Evolutionary conservation across 2,113 vertebrate genomes (phyloP).

Genomic region (Atlantisia rogersi): DNA sequence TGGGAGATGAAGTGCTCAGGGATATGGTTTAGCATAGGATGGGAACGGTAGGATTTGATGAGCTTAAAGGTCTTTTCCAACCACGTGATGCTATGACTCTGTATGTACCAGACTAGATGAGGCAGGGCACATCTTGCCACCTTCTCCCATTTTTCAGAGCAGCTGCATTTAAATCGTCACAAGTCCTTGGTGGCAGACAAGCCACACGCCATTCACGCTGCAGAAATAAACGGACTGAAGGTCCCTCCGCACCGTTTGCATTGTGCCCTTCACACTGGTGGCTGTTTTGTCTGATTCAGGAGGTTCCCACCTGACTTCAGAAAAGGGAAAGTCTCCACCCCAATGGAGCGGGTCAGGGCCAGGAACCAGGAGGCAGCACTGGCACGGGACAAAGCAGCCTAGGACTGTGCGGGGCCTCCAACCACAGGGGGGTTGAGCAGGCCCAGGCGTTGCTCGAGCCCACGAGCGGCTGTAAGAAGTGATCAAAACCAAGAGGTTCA

Average conservation of each 20-base stretch:
- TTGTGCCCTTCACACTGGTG: not conserved
- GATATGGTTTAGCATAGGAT: too few species aligned
- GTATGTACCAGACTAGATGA: too few species aligned
- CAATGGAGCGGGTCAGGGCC: not conserved
- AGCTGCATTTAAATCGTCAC: not conserved
- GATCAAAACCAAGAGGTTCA: not conserved
- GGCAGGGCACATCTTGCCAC: not conserved
- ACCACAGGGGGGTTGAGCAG: not conserved
- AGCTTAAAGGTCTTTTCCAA: too few species aligned
- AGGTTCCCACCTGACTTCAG: not conserved
- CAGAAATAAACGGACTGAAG: not conserved
- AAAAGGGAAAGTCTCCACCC: not conserved
- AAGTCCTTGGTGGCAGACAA: not conserved
- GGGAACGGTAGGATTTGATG: too few species aligned
- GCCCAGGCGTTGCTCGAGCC: rapidly evolving
- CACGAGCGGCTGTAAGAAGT: not conserved
- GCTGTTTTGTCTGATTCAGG: not conserved
- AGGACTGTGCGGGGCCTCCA: not conserved
- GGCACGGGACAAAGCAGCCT: rapidly evolving
- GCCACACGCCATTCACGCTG: not conserved
- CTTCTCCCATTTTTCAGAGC: not conserved
- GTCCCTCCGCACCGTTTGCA: not conserved
- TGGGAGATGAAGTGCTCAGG: too few species aligned
- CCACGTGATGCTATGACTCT: too few species aligned
- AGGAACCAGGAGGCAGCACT: not conserved